Evolutionary conservation across 2,888 invertebrate genomes (phyloP), one percentile per base, ranked within the genome.

Genomic region (Thereva nobilitata): DNA sequence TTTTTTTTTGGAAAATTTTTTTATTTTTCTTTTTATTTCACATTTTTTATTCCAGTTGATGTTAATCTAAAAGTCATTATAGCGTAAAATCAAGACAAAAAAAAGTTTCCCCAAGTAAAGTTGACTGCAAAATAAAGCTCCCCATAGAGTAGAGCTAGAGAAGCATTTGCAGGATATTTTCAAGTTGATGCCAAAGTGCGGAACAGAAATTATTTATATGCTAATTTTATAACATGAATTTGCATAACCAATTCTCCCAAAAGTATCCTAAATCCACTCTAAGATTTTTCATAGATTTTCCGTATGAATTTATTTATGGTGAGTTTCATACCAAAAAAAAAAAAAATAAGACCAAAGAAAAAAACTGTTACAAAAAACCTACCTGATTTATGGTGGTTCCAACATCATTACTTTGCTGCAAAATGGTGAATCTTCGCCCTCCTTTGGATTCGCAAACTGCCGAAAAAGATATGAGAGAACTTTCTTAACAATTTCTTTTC

Each of bases 171-270:
- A 44, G 44, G 56, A 56, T 34, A 56, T 56, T 44, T 56, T 52
- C 52, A 44, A 35, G 23, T 56, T 56, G 56, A 56, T 56, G 56
- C 56, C 56, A 56, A 56, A 56, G 56, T 56, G 56, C 56, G 56
- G 56, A 56, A 56, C 56, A 56, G 44, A 56, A 56, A 56, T 56
- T 56, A 56, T 56, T 56, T 56, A 56, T 56, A 56, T 56, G 56
- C 56, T 56, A 56, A 56, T 56, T 56, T 56, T 56, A 56, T 56
- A 44, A 44, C 56, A 56, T 44, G 44, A 56, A 56, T 56, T 56
- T 56, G 42, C 56, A 56, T 56, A 56, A 56, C 56, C 56, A 56
- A 56, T 56, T 56, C 56, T 44, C 56, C 56, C 56, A 44, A 56
- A 56, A 56, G 56, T 44, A 56, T 56, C 56, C 56, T 56, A 56